Evolutionary conservation across 2,888 invertebrate genomes (phyloP), one percentile per base, ranked within the genome.

Genomic region (Pterostichus niger): DNA sequence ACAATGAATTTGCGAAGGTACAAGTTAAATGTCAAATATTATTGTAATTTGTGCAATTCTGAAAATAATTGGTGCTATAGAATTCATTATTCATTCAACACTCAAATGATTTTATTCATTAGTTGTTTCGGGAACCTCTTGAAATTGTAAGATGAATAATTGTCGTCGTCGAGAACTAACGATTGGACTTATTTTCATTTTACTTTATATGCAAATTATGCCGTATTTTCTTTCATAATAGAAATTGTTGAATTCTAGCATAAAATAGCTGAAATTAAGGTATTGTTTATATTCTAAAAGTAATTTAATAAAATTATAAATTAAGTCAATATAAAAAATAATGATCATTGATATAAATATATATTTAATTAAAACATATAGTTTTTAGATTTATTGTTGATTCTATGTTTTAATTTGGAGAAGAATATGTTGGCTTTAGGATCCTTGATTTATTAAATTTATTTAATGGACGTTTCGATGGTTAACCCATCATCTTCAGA

Each of bases 41-140:
- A 71, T 17, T 46, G 68, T 71, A 71, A 71, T 44, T 71, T 71
- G 68, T 71, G 17, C 40, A 44, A 71, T 71, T 40, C 15, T 49
- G 15, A 80, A 64, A 80, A 80, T 80, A 80, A 80, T 80, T 80
- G 80, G 80, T 64, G 64, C 80, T 80, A 64, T 80, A 80, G 68
- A 80, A 52, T 80, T 64, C 46, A 68, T 80, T 80, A 79, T 49
- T 31, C 46, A 61, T 76, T 56, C 64, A 80, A 80, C 64, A 33
- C 52, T 64, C 44, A 80, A 68, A 15, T 64, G 80, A 80, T 80
- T 64, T 64, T 80, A 64, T 80, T 80, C 80, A 80, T 80, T 80
- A 80, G 80, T 80, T 80, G 52, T 68, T 80, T 46, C 61, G 64
- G 31, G 17, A 49, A 52, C 35, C 35, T 33, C 80, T 80, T 46